Conservation (phyloP, 2,888 invertebrate species). For the Ctena decussata region DNA sequence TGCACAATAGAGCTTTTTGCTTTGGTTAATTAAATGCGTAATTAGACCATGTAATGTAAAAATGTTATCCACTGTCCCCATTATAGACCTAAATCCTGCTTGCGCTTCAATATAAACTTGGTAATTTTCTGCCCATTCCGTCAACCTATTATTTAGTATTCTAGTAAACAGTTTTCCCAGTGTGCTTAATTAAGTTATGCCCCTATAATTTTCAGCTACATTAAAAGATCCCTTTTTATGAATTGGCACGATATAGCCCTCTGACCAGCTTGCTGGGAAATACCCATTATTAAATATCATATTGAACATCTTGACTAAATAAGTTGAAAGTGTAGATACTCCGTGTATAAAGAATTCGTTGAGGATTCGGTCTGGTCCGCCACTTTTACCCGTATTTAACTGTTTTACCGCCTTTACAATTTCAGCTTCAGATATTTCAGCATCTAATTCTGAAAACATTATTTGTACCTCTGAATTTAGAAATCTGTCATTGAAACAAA, state of each 20-base stretch:
- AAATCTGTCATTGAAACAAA: background rate
- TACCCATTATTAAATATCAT: background rate
- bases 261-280: background rate
- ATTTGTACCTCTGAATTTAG: background rate
- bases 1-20: conserved; percentile 1
- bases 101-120: conserved; percentile 13
- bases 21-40: background rate
- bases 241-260: background rate
- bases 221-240: too few species aligned
- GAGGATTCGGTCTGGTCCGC: background rate
- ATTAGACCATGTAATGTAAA: background rate
- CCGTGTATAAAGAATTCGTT: conserved; percentile 5
- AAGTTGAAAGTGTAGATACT: background rate
- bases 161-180: conserved; percentile 8
- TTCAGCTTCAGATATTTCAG: background rate
- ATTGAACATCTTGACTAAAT: background rate
- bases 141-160: background rate
- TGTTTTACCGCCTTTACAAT: background rate
- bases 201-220: background rate
- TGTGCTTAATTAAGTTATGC: conserved; percentile 7
- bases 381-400: background rate
- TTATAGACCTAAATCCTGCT: background rate
- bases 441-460: background rate
- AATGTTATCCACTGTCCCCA: background rate
- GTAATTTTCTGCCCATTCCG: conserved; percentile 3